Evolutionary conservation across 2,888 invertebrate genomes (phyloP).

Genomic region (Nomada ferruginata): DNA sequence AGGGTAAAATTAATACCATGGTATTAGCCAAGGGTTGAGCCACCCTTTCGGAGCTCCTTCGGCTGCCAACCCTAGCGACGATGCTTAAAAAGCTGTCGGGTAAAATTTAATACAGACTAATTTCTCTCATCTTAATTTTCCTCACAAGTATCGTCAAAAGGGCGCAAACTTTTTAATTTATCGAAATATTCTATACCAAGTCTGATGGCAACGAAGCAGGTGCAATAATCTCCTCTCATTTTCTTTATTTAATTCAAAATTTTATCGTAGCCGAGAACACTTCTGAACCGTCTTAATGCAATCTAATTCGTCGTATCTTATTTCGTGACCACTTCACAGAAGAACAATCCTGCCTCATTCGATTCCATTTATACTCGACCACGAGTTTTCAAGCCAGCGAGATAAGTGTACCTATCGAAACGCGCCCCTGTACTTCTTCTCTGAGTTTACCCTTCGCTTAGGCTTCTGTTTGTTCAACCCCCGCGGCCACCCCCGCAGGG

Average conservation of each 20-base stretch:
- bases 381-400: constrained; percentile 37
- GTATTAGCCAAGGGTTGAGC: constrained; percentile 55
- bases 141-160: no score
- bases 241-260: neutral
- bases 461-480: constrained; percentile 55
- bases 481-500: constrained; percentile 22
- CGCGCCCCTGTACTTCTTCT: constrained; percentile 28
- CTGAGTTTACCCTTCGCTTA: constrained; percentile 53
- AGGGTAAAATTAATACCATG: constrained; percentile 59
- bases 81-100: constrained; percentile 26
- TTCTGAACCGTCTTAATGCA: constrained; percentile 4
- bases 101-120: constrained; percentile 9
- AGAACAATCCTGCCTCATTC: neutral
- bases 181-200: no score
- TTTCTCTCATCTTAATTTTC: no score
- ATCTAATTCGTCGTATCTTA: constrained; percentile 50
- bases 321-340: constrained; percentile 11
- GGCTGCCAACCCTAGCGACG: constrained; percentile 7
- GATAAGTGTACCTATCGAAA: constrained; percentile 17
- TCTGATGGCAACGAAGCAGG: no score
- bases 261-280: neutral
- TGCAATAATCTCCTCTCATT: neutral
- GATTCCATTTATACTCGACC: constrained; percentile 28
- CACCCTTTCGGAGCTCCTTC: constrained; percentile 38
- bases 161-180: no score